Evolutionary conservation across 2,888 invertebrate genomes (phyloP).

Genomic region (Sphaerophoria taeniata): DNA sequence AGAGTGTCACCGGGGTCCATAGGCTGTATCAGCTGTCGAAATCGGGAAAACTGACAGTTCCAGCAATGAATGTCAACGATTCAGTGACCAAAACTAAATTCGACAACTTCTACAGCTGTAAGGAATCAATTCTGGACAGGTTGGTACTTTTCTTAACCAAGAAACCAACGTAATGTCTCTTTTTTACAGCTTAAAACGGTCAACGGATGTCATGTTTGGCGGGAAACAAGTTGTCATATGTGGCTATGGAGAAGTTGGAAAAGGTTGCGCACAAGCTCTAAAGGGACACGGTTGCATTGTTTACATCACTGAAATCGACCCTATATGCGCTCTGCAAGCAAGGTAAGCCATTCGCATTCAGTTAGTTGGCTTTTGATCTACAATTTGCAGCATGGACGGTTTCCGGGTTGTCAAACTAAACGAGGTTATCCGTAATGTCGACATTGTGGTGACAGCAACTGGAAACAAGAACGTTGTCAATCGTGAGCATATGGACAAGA

Average conservation of each 20-base stretch:
- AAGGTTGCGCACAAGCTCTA: slow-evolving; percentile 97
- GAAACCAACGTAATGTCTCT: background rate
- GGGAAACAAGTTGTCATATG: slow-evolving; percentile 98
- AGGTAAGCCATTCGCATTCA: slow-evolving; percentile 85
- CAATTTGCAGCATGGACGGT: slow-evolving; percentile 93
- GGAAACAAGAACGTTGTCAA: slow-evolving; percentile 98
- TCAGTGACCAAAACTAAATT: slow-evolving; percentile 99
- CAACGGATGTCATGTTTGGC: slow-evolving; percentile 96
- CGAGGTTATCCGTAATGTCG: slow-evolving; percentile 96
- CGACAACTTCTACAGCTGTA: slow-evolving; percentile 97
- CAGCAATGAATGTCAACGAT: slow-evolving; percentile 99
- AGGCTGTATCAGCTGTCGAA: slow-evolving; percentile 97
- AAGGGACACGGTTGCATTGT: slow-evolving; percentile 97
- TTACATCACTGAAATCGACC: slow-evolving; percentile 96
- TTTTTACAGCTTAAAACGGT: slow-evolving; percentile 82
- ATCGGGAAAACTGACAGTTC: slow-evolving; percentile 95
- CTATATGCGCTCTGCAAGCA: slow-evolving; percentile 98
- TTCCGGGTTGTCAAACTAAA: slow-evolving; percentile 97
- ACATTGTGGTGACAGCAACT: slow-evolving; percentile 98
- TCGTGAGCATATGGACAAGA: slow-evolving; percentile 97
- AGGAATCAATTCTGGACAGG: slow-evolving; percentile 95
- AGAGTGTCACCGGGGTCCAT: slow-evolving; percentile 99
- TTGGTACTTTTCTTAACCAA: slow-evolving; percentile 76
- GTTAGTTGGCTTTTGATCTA: background rate
- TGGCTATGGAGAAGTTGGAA: slow-evolving; percentile 98